Evolutionary conservation across 2,113 vertebrate species (phyloP), one percentile per base, ranked within the genome.

Genomic region (Alethe diademata): DNA sequence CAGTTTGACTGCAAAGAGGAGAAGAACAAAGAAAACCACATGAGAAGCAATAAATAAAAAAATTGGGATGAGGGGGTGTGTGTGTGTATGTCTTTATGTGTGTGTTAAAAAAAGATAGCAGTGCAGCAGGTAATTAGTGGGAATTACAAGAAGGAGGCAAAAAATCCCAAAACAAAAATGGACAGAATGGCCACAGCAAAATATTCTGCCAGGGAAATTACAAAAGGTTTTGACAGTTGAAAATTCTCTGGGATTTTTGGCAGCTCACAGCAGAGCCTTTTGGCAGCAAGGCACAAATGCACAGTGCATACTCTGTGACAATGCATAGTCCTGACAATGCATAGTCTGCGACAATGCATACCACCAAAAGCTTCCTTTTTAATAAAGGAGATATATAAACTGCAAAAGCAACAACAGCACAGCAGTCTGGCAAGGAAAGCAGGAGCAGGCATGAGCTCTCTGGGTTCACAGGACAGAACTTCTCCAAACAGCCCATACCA

Each of bases 221-320:
- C 0, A 2, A 85, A 50, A 80, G 29, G 5, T 81, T 91, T 82
- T 72, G 71, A 95, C 38, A 79, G 31, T 6, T 71, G 36, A 88
- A 94, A 92, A 76, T 28, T 70, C 60, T 38, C 79, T 0, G 0
- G 42, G 35, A 76, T 78, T 83, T 92, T 66, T 92, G 72, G 84
- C 65, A 89, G 72, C 42, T 76, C 84, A 54, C 25, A 84, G 45
- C 62, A 92, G 38, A 4, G 56, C n/a, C n/a, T 61, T 24, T 64
- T 78, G 92, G 79, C 78, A 90, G 62, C 29, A 82, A 79, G 78
- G 38, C 67, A 79, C 24, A 95, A 83, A 90, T 35, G n/a, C 78
- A 20, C 31, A 53, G 25, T 19, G 45, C 42, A 61, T 17, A 14
- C 19, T 26, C 57, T 71, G 54, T 88, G 67, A 73, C 62, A 91